Base-by-base conservation (phyloP, 2,888 invertebrate species). In the Ectemnius cavifrons region DNA sequence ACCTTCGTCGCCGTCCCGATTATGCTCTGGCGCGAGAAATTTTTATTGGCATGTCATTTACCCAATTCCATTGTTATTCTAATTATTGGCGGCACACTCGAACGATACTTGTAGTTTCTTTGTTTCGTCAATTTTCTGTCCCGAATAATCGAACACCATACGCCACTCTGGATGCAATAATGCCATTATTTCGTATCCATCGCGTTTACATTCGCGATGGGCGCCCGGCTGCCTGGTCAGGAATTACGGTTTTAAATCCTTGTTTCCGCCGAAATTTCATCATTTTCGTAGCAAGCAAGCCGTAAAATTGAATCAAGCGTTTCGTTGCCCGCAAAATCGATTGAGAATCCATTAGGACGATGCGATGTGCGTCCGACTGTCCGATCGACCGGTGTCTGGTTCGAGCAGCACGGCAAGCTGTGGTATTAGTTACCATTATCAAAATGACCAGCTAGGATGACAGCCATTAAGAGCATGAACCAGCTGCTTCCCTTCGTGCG, bases 361-460 rank as follows among this genome's bases (percentile, higher is more conserved):
- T 46, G 18, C 16, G 14, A 52, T 23, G 27, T 63, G 57, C 63
- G 47, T 18, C 65, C 69, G 73, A 78, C 37, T 75, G 65, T 73
- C 78, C 79, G 77, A 84, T 80, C 77, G 74, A 71, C 78, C 69
- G 27, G 59, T 64, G 73, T 61, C 46, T 23, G 23, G 23, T 23
- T 59, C 27, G 67, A 65, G 16, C 63, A 49, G 23, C 57, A 28
- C 52, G 20, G 58, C 14, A 37, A 49, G 47, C 37, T 56, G 45
- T 28, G 57, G 71, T 80, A 87, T 87, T 85, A 81, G 85, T 84
- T 86, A 74, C 81, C 79, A 85, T 87, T 85, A 86, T 79, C 78
- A 78, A 84, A 85, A 86, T 84, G 81, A 82, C 81, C 81, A 77
- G 79, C 80, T 86, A 82, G 83, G 82, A 86, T 85, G 86, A 86